Evolutionary conservation across 2,888 invertebrate species (phyloP), one percentile per base, ranked within the genome.

Genomic region (Drosophila atroscutellata): DNA sequence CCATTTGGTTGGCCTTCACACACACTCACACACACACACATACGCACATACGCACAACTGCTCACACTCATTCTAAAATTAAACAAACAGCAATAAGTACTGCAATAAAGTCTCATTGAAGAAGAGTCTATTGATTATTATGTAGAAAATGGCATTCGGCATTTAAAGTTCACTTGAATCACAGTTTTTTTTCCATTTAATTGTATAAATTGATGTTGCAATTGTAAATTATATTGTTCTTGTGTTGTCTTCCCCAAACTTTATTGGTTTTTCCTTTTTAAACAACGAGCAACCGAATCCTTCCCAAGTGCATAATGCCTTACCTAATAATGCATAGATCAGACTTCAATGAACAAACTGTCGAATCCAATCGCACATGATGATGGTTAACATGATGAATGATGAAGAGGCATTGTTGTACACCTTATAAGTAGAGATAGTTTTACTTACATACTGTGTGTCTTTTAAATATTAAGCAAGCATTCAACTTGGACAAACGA

Each of bases 381-480:
- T 30, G 30, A 30, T 30, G 54, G 74, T 74, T 73, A 74, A 74
- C 74, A 75, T 65, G 30, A 74, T 65, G n/a, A 39, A 52, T 30
- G 37, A 60, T 11, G 54, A 49, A n/a, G 24, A 66, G 20, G 55
- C 34, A 42, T 77, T 66, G 77, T 64, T 75, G 66, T 75, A 75
- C 71, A 71, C 60, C 77, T 70, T 70, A 57, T 75, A 56, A 75
- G 63, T 71, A 70, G 65, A 62, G 49, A 66, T 85, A 83, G 75
- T 75, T 80, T 76, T 78, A 80, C 70, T 81, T 79, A 72, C 73
- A 74, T 84, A 86, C 76, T 83, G 83, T 86, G 84, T 86, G 84
- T 84, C 84, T 84, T 84, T 83, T 86, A 81, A 64, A 69, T 75
- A 63, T 81, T 84, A 86, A 84, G 80, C 83, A 81, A 80, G 70